These are phyloP conservation scores for Epizoanthus ramosus DNA, from an alignment of 92 coral and sea anemone species.

Conservation along the genomic window DNA sequence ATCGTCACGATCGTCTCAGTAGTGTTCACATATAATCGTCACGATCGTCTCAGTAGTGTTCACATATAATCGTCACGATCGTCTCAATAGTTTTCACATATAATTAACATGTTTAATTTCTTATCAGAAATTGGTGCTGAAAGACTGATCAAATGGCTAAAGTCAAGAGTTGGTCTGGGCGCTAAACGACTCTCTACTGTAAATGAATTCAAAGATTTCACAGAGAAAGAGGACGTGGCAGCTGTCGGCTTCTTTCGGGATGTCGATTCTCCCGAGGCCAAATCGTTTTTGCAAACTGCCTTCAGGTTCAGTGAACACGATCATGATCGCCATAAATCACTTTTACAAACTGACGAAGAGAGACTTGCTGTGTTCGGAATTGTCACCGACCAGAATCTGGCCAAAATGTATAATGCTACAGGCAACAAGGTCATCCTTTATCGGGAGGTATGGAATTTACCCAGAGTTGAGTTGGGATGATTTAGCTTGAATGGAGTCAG, in stretches of 20 bases:
- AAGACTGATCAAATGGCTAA: background rate
- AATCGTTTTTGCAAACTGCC: background rate
- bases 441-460: background rate
- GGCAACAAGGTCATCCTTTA: background rate
- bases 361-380: conserved; percentile 3
- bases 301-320: conserved; percentile 14
- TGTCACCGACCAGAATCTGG: background rate
- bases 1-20: too few species aligned
- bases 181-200: background rate
- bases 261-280: background rate
- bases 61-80: too few species aligned
- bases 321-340: background rate
- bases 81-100: too few species aligned
- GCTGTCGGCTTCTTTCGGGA: background rate
- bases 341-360: background rate
- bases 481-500: too few species aligned
- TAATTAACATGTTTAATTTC: too few species aligned
- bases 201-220: background rate
- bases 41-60: too few species aligned
- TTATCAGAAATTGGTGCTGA: background rate
- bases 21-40: too few species aligned
- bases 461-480: too few species aligned
- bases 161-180: background rate
- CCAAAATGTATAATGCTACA: background rate
- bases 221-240: background rate